Base-by-base conservation (phyloP, 2,888 invertebrate genomes). In the Crossocerus cetratus region DNA sequence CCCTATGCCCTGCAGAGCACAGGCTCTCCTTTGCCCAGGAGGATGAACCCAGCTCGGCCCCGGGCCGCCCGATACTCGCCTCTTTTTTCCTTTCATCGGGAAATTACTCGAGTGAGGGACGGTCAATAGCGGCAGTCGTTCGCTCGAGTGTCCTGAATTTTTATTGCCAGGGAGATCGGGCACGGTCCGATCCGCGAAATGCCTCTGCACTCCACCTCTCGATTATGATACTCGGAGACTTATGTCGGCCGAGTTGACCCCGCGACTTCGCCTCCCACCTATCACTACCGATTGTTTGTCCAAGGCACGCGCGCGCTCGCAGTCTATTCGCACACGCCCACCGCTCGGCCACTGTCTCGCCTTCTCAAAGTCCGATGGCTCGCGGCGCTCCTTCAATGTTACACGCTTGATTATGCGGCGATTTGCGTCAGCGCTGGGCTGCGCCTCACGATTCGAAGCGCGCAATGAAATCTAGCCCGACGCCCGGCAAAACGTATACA, bases 31-130 rank as follows among this genome's bases (percentile, higher is more conserved):
- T 69, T 57, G 72, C 72, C 66, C 69, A 64, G 59, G 76, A 69
- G 32, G 32, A 32, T 32, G 32, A 32, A 32, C 32, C 32, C 11
- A 32, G 32, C 32, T 32, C 16, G 0, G 1, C 49, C 2, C 32
- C 80, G 81, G 79, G 81, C 84, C 83, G 81, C 80, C 77, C 80
- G 76, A 82, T 81, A 84, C 83, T 82, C 81, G 81, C 77, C 77
- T 74, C 22, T 65, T 73, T 71, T 59, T 20, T 42, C 49, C 57
- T 72, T 59, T 75, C 80, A 72, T 80, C 72, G 73, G 49, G 49
- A 49, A 49, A 49, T 49, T 16, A 49, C 49, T 49, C 49, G 20
- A n/a, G 32, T 13, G 32, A 2, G 5, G 22, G 44, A 43, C 43
- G 44, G 65, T 74, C 65, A 74, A 74, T 74, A 65, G 69, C 58